Base-by-base conservation (phyloP, 2,888 invertebrate genomes). In the Abscondita cerata region DNA sequence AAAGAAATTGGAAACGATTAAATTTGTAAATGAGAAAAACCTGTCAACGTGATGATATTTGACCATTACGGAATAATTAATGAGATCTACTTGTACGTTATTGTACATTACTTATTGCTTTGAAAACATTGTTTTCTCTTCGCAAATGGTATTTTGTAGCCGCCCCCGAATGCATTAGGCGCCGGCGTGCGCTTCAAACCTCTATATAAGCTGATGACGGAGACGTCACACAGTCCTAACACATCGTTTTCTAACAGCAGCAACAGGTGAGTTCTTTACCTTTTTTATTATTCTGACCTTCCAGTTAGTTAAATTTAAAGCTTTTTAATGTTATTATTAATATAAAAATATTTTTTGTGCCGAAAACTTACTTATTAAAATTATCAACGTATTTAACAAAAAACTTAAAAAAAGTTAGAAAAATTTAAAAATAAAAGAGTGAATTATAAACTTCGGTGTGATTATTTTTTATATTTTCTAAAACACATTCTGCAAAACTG, bases 191-290 rank as follows among this genome's bases (percentile, higher is more conserved):
- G 46, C 54, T 56, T 34, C 52, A 54, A 65, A 47, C 16, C 55
- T 31, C 64, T 68, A 68, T 68, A 68, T 68, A 68, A 68, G 64
- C 66, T 38, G 62, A 58, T 65, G 62, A 63, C 61, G 60, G 63
- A 59, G 65, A 65, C 63, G 59, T 63, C 66, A 60, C 65, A 52
- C 66, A 68, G 68, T 68, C 59, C 63, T 65, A 62, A 61, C 59
- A 59, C 63, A 61, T 62, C 65, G 64, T 64, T 52, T 63, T 66
- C 53, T 57, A 62, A 65, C 52, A 51, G 25, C 55, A 59, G 67
- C 68, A 68, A 67, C 68, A 68, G 68, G 68, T 68, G 68, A 68
- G 68, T 68, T 31, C 6, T 9, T 52, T 25, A 41, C 47, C 47
- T 31, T 41, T 52, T 52, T 13, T 40, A 18, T 15, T 16, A 15